Evolutionary conservation across 1,140 invertebrate species (phyloP).

Genomic region (Colletes gigas): DNA sequence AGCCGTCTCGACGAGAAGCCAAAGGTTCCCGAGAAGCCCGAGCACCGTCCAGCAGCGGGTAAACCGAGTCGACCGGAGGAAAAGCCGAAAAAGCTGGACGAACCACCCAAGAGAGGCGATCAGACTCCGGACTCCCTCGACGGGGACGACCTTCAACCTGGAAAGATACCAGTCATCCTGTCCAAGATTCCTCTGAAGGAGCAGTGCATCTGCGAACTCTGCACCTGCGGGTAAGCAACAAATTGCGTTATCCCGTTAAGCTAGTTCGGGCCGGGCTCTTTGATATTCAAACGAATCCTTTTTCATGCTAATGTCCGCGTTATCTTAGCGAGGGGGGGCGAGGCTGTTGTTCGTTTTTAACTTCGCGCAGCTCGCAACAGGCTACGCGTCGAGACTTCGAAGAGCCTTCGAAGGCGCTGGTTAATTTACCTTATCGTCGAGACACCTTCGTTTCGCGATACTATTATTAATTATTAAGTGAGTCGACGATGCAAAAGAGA

Average conservation of each 20-base stretch:
- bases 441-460: neutral
- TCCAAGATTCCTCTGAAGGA: conserved; percentile 83
- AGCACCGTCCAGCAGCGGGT: conserved; percentile 56
- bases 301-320: neutral
- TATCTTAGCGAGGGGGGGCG: neutral
- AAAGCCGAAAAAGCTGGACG: conserved; percentile 51
- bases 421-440: too few relatives aligned
- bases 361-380: too few relatives aligned
- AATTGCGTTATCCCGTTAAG: neutral
- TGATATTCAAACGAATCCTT: conserved; percentile 2
- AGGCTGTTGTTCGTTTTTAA: too few relatives aligned
- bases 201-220: conserved; percentile 94
- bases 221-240: conserved; percentile 92
- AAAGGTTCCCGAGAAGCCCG: conserved; percentile 39
- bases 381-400: too few relatives aligned
- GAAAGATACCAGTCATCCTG: conserved; percentile 64
- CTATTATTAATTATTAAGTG: neutral
- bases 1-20: conserved; percentile 46
- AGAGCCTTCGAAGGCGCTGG: too few relatives aligned
- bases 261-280: neutral
- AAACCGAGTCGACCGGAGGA: conserved; percentile 62
- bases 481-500: too few relatives aligned
- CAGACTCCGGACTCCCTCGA: conserved; percentile 71
- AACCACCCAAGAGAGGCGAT: conserved; percentile 68
- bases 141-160: conserved; percentile 45